Evolutionary conservation across 64 coral and sea anemone species (phyloP).

Genomic region (Cladopsammia gracilis): DNA sequence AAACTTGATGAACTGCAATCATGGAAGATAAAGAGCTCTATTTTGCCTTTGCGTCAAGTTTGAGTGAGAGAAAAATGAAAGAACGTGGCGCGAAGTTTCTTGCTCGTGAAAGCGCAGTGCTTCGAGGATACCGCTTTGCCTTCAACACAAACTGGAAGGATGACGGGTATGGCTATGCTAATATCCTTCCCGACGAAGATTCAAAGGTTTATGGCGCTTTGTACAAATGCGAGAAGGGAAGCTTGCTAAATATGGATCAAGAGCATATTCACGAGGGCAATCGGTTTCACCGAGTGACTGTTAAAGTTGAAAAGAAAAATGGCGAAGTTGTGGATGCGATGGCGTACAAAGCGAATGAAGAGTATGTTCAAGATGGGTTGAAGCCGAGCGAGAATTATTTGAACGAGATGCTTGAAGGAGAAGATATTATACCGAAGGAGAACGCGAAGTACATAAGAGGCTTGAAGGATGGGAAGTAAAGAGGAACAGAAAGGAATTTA

Average conservation of each 20-base stretch:
- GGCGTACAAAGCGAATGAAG: slow-evolving; percentile 35
- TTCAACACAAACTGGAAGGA: slow-evolving; percentile 50
- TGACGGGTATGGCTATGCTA: slow-evolving; percentile 55
- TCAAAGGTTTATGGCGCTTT: slow-evolving; percentile 63
- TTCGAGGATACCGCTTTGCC: slow-evolving; percentile 32
- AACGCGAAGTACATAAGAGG: slow-evolving; percentile 41
- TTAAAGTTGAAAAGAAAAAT: slow-evolving; percentile 40
- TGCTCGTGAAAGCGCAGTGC: slow-evolving; percentile 35
- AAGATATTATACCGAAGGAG: slow-evolving; percentile 53
- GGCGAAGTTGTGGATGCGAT: slow-evolving; percentile 28
- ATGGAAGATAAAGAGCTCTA: slow-evolving; percentile 62
- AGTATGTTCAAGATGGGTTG: slow-evolving; percentile 36
- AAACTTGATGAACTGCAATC: too few species aligned
- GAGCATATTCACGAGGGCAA: background rate
- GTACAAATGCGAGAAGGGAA: slow-evolving; percentile 9
- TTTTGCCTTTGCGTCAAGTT: slow-evolving; percentile 59
- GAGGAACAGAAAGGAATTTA: too few species aligned
- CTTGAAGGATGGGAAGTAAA: slow-evolving; percentile 1
- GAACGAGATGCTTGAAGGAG: slow-evolving; percentile 71
- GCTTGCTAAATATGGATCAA: background rate
- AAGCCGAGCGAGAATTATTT: slow-evolving; percentile 42
- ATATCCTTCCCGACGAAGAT: slow-evolving; percentile 36
- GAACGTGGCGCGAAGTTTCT: slow-evolving; percentile 50
- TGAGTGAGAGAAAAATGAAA: slow-evolving; percentile 67
- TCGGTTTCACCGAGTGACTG: background rate